Conservation (phyloP, 2,113 vertebrate genomes). For the Oryzias celebensis region DNA sequence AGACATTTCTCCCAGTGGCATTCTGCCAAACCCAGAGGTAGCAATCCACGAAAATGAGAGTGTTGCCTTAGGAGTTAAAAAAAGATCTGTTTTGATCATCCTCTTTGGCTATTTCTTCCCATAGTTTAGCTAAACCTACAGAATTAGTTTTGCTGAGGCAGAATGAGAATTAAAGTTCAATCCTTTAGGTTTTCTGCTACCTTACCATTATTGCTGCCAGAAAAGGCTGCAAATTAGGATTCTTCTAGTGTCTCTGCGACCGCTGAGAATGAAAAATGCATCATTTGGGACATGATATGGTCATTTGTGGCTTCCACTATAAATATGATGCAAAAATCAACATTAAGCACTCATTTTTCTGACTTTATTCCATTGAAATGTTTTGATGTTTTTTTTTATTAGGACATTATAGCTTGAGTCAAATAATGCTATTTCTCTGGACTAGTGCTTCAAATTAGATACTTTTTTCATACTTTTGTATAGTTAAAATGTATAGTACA, state of each 20-base stretch:
- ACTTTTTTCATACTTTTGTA: no score
- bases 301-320: constrained; percentile 75
- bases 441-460: no score
- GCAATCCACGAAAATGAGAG: constrained; percentile 75
- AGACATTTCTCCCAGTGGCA: constrained; percentile 65
- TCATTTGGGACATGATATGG: constrained; percentile 70
- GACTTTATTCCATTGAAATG: neutral
- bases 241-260: constrained; percentile 70
- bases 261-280: constrained; percentile 71
- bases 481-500: no score
- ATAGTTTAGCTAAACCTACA: constrained; percentile 65
- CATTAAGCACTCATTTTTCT: constrained; percentile 55
- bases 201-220: constrained; percentile 78
- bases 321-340: constrained; percentile 61
- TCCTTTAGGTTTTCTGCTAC: constrained; percentile 73
- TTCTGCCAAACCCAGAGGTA: constrained; percentile 75
- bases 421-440: no score
- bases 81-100: constrained; percentile 76
- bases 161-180: constrained; percentile 74
- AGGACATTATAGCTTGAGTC: no score
- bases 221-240: constrained; percentile 75
- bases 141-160: constrained; percentile 68
- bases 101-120: constrained; percentile 72
- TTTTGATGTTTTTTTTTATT: no score
- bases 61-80: constrained; percentile 70